Evolutionary conservation across 2,797 vertebrate genomes (phyloP), one percentile per base, ranked within the genome.

Genomic region (Rhyacichthys aspro): DNA sequence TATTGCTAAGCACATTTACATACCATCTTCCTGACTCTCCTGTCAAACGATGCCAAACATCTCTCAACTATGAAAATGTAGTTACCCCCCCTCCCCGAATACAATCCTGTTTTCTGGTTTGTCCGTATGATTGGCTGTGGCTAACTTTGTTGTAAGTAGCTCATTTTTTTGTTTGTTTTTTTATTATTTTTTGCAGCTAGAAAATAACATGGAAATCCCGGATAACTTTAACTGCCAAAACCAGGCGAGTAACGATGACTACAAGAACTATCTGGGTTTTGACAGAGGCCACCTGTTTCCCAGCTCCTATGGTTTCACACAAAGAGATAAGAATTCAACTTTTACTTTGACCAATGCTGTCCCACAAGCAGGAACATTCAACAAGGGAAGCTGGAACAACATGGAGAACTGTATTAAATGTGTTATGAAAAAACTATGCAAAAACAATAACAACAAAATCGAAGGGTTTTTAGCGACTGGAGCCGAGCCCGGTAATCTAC

Each of bases 321-420:
- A 0, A 3, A 0, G 9, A 7, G 47, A 56, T 14, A 45, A 63
- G 38, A 1, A 7, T 0, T 81, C 81, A 10, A 79, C 85, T 5
- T 85, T 57, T n/a, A 78, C 62, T 4, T 55, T 80, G 14, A 74
- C 78, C 37, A 77, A 81, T 15, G 0, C 15, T 19, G 67, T 81
- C 33, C 78, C 66, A 36, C 72, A 74, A 46, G 4, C 0, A 9
- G 0, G 0, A 0, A 6, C 1, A 1, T 73, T 70, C 34, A 66
- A 74, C 28, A 0, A 0, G 0, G 19, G 9, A n/a, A 53, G 45
- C 16, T 77, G 67, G 70, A 19, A 0, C 0, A 7, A 0, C 0
- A 76, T 76, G 73, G 73, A 79, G 55, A 1, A 0, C 0, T 43
- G 36, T 5, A 12, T 52, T 41, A 58, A 1, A 61, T 17, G n/a